phyloP scores from a whole-genome alignment of 2,888 invertebrate genomes.

The Cerastis leucographa region DNA sequence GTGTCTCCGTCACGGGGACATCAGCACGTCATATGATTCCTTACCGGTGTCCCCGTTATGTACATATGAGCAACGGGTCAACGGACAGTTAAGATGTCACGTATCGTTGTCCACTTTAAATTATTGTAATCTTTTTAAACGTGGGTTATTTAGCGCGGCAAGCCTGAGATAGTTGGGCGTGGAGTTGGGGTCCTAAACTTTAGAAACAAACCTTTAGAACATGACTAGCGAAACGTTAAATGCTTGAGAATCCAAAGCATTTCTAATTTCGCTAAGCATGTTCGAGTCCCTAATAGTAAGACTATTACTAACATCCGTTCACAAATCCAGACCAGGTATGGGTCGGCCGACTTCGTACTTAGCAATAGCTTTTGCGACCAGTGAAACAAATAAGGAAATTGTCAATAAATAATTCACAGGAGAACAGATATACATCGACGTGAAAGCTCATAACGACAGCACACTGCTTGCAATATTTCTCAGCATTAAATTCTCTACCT shows the following conservation, averaged over 20 bases:
- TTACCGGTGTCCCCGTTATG: too few relatives aligned
- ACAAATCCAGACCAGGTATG: not conserved
- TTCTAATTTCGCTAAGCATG: not conserved
- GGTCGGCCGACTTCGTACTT: not conserved
- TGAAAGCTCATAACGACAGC: not conserved
- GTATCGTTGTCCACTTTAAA: too few relatives aligned
- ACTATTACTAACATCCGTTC: not conserved
- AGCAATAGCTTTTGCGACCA: not conserved
- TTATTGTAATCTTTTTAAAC: too few relatives aligned
- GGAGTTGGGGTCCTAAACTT: too few relatives aligned
- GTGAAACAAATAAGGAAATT: not conserved
- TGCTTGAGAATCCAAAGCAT: not conserved
- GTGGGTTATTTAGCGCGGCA: too few relatives aligned
- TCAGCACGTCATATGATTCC: too few relatives aligned
- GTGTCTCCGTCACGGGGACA: too few relatives aligned
- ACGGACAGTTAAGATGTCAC: too few relatives aligned
- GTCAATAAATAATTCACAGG: not conserved
- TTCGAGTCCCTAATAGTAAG: not conserved
- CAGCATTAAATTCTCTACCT: slow-evolving; percentile 14
- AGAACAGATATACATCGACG: not conserved
- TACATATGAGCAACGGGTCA: too few relatives aligned
- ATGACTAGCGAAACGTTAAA: too few relatives aligned
- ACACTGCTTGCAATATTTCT: slow-evolving; percentile 34
- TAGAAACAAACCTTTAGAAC: too few relatives aligned
- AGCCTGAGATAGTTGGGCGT: too few relatives aligned